A percentile compares a stretch with the other conserved stretches of the same genome.
These are phyloP conservation scores for Cryptus armator DNA, from an alignment of 2,888 invertebrate species.

Conservation along the genomic window DNA sequence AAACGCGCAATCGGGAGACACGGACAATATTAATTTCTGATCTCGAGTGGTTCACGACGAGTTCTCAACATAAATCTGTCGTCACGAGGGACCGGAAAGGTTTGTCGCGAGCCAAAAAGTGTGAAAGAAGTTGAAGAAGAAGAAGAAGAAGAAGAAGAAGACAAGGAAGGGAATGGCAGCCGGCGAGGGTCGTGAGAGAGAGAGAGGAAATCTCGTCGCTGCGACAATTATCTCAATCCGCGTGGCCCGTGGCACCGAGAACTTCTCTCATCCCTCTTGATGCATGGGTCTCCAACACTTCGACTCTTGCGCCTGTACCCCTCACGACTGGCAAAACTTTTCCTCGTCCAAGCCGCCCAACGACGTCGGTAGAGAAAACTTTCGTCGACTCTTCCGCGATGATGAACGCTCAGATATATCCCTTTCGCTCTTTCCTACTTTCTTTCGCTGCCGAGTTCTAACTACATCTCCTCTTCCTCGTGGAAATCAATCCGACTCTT, in stretches of 20 bases:
- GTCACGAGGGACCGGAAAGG: conserved; percentile 37
- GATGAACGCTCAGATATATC: conserved; percentile 61
- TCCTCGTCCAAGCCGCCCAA: conserved; percentile 34
- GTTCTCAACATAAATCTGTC: conserved; percentile 53
- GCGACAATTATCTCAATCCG: conserved; percentile 69
- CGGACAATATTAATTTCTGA: conserved; percentile 56
- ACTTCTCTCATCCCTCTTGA: conserved; percentile 46
- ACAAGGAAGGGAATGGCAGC: conserved; percentile 21
- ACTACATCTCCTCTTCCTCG: conserved; percentile 25
- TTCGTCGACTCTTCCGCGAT: conserved; percentile 61
- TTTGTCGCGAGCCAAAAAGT: conserved; percentile 39
- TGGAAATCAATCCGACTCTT: conserved; percentile 61
- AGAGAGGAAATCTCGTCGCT: conserved; percentile 42
- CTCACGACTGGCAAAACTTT: conserved; percentile 55
- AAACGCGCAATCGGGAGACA: conserved; percentile 29
- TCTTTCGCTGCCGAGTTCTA: conserved; percentile 3
- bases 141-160: conserved; percentile 24
- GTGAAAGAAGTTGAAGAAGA: conserved; percentile 30
- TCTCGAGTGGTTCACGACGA: conserved; percentile 39
- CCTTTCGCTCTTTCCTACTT: not conserved
- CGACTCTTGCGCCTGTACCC: conserved; percentile 51
- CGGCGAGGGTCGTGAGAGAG: conserved; percentile 48
- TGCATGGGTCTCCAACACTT: conserved; percentile 55
- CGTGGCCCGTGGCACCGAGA: conserved; percentile 54
- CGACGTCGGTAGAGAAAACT: conserved; percentile 37